Percentiles rank a stretch among this genome's conserved stretches.
These are phyloP conservation scores for Stictonetta naevosa DNA, from an alignment of 2,113 vertebrate genomes.

Conservation along the genomic window DNA sequence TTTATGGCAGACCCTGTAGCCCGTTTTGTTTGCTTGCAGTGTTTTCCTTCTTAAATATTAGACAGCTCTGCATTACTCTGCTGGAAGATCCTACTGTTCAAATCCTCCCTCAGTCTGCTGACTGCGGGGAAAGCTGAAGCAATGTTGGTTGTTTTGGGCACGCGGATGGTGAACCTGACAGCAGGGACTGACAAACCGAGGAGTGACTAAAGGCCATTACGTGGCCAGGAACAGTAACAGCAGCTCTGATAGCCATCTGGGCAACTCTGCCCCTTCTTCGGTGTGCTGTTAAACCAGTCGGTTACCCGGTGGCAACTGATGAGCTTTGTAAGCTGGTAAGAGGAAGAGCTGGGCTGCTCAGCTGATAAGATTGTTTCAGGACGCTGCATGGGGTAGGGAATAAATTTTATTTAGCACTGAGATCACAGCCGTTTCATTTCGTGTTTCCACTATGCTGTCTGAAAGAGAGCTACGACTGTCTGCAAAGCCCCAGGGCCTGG, in stretches of 20 bases:
- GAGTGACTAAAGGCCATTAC: not conserved
- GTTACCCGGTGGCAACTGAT: not conserved
- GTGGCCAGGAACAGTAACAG: fast-evolving
- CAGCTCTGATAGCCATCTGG: too few relatives aligned
- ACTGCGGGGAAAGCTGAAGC: not conserved
- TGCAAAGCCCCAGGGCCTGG: not conserved
- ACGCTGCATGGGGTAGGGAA: not conserved
- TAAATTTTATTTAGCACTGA: not conserved
- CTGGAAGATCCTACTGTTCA: not conserved
- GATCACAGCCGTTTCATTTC: not conserved
- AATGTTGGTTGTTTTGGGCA: not conserved
- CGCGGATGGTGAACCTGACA: fast-evolving
- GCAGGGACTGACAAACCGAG: not conserved
- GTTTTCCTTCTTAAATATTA: not conserved
- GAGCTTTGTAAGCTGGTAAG: not conserved
- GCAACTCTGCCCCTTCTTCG: not conserved
- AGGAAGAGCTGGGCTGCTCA: not conserved
- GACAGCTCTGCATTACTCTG: not conserved
- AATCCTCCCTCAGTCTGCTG: not conserved
- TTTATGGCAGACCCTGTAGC: not conserved
- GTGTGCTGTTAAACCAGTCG: not conserved
- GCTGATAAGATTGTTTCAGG: not conserved
- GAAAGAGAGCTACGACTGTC: not conserved
- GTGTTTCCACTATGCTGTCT: not conserved
- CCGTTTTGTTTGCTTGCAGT: not conserved